Conservation (phyloP, 2,888 invertebrate genomes). For the Phyllotreta cruciferae region DNA sequence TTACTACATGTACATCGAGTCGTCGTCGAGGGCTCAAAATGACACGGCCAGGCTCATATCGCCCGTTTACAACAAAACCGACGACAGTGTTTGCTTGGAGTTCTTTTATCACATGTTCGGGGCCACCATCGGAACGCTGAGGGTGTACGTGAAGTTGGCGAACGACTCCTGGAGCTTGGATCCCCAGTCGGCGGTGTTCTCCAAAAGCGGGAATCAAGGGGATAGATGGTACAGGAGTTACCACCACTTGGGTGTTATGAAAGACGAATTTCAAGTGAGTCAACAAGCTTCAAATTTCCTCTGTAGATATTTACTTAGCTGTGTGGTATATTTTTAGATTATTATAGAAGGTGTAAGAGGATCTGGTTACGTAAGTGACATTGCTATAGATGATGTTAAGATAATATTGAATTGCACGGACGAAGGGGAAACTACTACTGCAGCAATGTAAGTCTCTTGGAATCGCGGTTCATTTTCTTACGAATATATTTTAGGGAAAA, state of each 20-base stretch:
- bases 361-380: constrained; percentile 72
- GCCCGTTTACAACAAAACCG: constrained; percentile 66
- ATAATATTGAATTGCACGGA: constrained; percentile 67
- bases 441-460: constrained; percentile 42
- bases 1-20: constrained; percentile 85
- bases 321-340: constrained; percentile 74
- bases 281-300: constrained; percentile 1
- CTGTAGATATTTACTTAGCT: too few species aligned
- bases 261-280: constrained; percentile 66
- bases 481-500: constrained; percentile 25
- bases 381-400: constrained; percentile 81
- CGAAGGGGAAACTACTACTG: constrained; percentile 49
- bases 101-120: constrained; percentile 87
- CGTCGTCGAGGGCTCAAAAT: constrained; percentile 68
- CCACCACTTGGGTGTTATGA: constrained; percentile 59
- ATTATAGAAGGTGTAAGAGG: constrained; percentile 79
- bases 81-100: constrained; percentile 63
- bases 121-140: constrained; percentile 64
- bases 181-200: constrained; percentile 66
- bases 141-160: constrained; percentile 62
- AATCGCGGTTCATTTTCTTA: background rate
- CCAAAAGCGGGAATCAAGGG: constrained; percentile 72
- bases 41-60: constrained; percentile 77
- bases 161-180: constrained; percentile 58
- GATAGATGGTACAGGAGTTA: constrained; percentile 70